phyloP scores from a whole-genome alignment of 2,113 vertebrate genomes.

The Myotis lucifugus region DNA sequence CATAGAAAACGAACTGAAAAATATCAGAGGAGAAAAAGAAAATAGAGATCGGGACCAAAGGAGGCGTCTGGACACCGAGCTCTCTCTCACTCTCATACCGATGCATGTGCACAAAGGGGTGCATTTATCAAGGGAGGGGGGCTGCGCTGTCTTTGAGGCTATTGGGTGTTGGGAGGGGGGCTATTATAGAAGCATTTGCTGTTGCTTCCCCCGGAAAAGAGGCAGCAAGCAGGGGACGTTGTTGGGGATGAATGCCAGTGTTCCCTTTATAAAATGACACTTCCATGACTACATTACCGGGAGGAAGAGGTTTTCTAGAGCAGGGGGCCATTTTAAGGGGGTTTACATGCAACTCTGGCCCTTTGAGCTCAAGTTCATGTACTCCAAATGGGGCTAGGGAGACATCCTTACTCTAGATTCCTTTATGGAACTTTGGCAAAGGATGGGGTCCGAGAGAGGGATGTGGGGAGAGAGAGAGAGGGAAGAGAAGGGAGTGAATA shows the following conservation, averaged over 20 bases:
- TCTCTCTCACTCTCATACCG: constrained; percentile 29
- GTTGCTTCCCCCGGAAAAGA: background rate
- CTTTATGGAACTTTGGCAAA: constrained; percentile 54
- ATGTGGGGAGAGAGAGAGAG: background rate
- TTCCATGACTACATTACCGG: background rate
- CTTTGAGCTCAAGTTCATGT: background rate
- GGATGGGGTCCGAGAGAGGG: background rate
- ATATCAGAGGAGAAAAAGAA: background rate
- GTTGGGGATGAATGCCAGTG: background rate
- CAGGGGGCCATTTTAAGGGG: constrained; percentile 29
- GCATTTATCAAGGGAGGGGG: background rate
- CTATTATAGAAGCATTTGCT: background rate
- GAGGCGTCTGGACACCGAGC: background rate
- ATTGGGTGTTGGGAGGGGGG: background rate
- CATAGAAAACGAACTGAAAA: constrained; percentile 72
- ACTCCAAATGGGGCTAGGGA: background rate
- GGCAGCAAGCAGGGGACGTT: background rate
- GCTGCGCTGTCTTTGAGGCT: background rate
- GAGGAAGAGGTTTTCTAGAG: background rate
- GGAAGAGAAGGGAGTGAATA: background rate
- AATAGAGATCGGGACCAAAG: constrained; percentile 38
- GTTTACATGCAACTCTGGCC: background rate
- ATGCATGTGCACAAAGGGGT: constrained; percentile 60
- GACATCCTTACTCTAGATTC: background rate
- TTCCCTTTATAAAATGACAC: constrained; percentile 59